Evolutionary conservation across 2,888 invertebrate species (phyloP).

Genomic region (Liposcelis brunnea): DNA sequence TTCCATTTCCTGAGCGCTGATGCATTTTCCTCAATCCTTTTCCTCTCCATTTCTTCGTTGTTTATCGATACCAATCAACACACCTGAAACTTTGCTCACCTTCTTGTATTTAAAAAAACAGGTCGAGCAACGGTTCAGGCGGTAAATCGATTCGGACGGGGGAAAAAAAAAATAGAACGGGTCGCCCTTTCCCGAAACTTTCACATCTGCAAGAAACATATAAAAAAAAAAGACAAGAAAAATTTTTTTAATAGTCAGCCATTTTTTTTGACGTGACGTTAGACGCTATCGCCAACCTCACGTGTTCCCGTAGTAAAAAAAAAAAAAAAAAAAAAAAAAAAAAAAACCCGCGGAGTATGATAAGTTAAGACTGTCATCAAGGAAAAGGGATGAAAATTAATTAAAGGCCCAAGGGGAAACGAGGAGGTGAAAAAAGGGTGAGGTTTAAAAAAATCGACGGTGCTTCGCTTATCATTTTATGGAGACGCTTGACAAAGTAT

Average conservation of each 20-base stretch:
- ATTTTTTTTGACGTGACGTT: too few relatives aligned
- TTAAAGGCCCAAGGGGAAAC: background rate
- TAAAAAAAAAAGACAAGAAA: too few relatives aligned
- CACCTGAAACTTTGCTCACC: constrained; percentile 83
- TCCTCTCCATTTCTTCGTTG: background rate
- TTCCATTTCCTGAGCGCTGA: too few relatives aligned
- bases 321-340: constrained; percentile 10
- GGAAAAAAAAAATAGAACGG: constrained; percentile 8
- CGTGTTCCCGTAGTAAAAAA: background rate
- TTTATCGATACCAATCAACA: constrained; percentile 36
- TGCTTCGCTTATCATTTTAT: too few relatives aligned
- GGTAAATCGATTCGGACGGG: constrained; percentile 3
- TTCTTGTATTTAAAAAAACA: constrained; percentile 19
- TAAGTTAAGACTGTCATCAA: constrained; percentile 6
- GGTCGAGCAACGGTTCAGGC: constrained; percentile 9
- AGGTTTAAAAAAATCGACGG: background rate
- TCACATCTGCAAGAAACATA: background rate
- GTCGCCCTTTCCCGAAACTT: too few relatives aligned
- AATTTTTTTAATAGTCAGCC: too few relatives aligned
- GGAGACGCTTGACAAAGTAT: too few relatives aligned
- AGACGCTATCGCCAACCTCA: background rate
- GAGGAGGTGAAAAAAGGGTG: constrained; percentile 2
- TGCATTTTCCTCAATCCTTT: background rate
- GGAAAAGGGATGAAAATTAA: constrained; percentile 7
- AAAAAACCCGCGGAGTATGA: constrained; percentile 2